phyloP scores from a whole-genome alignment of 1,140 invertebrate genomes.

The Drosophila murphyi region DNA sequence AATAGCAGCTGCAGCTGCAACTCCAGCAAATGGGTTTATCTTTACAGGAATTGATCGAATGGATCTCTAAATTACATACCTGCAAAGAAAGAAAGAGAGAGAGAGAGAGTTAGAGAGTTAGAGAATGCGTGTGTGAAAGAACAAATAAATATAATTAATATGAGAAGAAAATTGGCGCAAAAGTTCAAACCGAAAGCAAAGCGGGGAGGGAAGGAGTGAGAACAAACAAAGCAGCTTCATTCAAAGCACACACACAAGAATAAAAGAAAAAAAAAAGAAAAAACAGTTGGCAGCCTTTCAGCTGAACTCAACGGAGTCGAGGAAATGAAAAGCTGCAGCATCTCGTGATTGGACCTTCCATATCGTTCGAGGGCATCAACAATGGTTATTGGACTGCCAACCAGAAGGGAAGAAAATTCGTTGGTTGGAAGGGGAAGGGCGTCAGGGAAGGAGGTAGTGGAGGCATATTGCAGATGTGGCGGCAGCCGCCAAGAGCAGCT shows the following conservation, averaged over 20 bases:
- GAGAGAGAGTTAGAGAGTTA: not conserved
- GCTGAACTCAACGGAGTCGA: conserved; percentile 10
- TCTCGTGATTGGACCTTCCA: conserved; percentile 63
- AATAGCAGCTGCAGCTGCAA: conserved; percentile 26
- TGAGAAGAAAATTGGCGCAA: conserved; percentile 35
- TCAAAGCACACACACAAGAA: conserved; percentile 39
- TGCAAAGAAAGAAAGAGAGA: conserved; percentile 37
- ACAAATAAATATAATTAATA: conserved; percentile 46
- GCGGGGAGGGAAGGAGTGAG: not conserved
- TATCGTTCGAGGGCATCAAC: conserved; percentile 64
- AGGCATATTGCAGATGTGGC: conserved; percentile 49
- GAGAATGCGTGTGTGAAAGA: conserved; percentile 7
- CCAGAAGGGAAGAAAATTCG: not conserved
- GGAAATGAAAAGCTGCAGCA: conserved; percentile 31
- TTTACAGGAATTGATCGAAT: not conserved
- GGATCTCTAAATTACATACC: conserved; percentile 34
- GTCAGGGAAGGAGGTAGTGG: not conserved
- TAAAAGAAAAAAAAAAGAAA: conserved; percentile 5
- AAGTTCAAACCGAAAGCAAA: conserved; percentile 2
- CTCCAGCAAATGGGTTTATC: conserved; percentile 24
- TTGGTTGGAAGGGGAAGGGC: not conserved
- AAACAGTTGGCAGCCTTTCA: conserved; percentile 45
- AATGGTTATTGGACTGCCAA: conserved; percentile 27
- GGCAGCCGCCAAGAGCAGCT: conserved; percentile 49
- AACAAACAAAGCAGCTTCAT: conserved; percentile 41